phyloP scores from a whole-genome alignment of 1,140 invertebrate genomes.

The Xylocopa sonorina region DNA sequence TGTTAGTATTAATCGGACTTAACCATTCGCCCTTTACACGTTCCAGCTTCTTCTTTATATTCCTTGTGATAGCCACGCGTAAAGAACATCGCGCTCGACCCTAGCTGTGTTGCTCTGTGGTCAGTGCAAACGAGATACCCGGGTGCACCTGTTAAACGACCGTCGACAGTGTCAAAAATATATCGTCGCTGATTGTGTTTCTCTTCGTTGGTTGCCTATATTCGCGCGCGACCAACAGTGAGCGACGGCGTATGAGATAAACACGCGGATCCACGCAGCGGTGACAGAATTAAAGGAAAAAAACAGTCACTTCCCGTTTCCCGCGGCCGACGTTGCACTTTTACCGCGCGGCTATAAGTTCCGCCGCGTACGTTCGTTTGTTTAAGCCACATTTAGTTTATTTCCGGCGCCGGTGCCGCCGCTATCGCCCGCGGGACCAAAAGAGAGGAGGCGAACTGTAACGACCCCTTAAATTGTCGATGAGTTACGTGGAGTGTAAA shows the following conservation, averaged over 20 bases:
- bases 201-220: conserved; percentile 4
- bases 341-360: conserved; percentile 3
- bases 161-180: conserved; percentile 31
- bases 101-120: no score
- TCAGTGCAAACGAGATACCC: conserved; percentile 19
- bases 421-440: no score
- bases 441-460: conserved; percentile 14
- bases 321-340: neutral
- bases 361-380: conserved; percentile 34
- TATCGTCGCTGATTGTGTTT: conserved; percentile 23
- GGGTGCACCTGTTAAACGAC: conserved; percentile 1
- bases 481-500: conserved; percentile 39
- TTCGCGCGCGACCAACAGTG: neutral
- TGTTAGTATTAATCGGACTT: no score
- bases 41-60: no score
- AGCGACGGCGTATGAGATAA: conserved; percentile 10
- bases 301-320: conserved; percentile 8
- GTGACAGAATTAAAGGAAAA: conserved; percentile 17
- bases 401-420: no score
- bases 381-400: conserved; percentile 45
- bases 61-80: neutral
- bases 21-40: no score
- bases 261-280: neutral
- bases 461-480: conserved; percentile 44
- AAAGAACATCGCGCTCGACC: conserved; percentile 1